Evolutionary conservation across 2,113 vertebrate genomes (phyloP), one percentile per base, ranked within the genome.

Genomic region (Columba livia): DNA sequence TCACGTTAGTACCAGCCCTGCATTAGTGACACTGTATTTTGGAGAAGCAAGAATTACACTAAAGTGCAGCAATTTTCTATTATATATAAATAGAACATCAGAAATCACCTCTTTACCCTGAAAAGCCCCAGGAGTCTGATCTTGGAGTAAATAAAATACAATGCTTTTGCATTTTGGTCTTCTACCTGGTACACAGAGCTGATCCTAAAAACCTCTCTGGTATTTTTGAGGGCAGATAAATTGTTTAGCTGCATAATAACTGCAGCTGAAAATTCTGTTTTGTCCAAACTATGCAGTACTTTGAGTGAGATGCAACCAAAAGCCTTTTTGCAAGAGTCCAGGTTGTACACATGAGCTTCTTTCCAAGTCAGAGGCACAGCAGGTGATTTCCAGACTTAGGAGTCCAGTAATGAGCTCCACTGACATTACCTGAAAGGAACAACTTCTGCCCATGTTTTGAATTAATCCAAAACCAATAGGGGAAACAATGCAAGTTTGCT

Each of bases 21-120:
- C 1, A 7, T 56, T 84, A 64, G 53, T 78, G 85, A 81, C 53
- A 36, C 10, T 28, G 31, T 82, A 17, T 78, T 88, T 62, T 75
- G 54, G 42, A 86, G 83, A 69, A 67, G 62, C 25, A 69, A 57
- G 25, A 92, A 85, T 90, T 90, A 16, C 57, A 34, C 36, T 85
- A 6, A 95, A 92, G 69, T 89, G 84, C 70, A 65, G 75, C 60
- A 64, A 88, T 96, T 92, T 94, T 88, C 61, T 72, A 2, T 90
- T 92, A 79, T 54, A 61, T 42, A 80, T 38, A 94, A 93, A 69
- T 53, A 93, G 77, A 92, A 78, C 29, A 81, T 94, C 60, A 78
- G 67, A 91, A 90, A 56, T 91, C 31, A 48, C 61, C 56, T 96
- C 69, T 85, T 94, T 88, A 84, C 70, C 90, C 69, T 88, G 60